Evolutionary conservation across 2,888 invertebrate species (phyloP), one percentile per base, ranked within the genome.

Genomic region (Pterostichus niger): DNA sequence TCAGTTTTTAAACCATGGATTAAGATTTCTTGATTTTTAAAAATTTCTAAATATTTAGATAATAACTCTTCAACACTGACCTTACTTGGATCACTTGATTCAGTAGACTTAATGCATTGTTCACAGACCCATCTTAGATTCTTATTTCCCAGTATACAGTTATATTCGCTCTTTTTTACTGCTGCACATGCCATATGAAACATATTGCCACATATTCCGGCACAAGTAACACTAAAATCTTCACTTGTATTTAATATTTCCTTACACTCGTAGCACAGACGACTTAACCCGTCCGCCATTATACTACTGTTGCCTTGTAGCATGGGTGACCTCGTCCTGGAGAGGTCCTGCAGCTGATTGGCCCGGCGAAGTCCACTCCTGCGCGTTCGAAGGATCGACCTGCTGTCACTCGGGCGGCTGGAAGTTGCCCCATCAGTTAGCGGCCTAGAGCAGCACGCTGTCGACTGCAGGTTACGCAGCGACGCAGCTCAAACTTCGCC

Each of bases 361-460:
- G 86, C 5, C 86, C 85, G 0, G 86, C 86, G 52, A 85, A 86
- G 31, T 87, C 86, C 0, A 86, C 76, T 2, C 87, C 86, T n/a
- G 77, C 56, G 17, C 84, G 76, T 2, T 54, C 15, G 75, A 85
- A 85, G 40, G 86, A 71, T 0, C 77, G 61, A 15, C 73, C 24
- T 15, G 84, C 84, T 5, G 71, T n/a, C n/a, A n/a, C n/a, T n/a
- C n/a, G n/a, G n/a, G n/a, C n/a, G n/a, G n/a, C n/a, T n/a, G n/a
- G n/a, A 84, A 1, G 79, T 17, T 86, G 49, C n/a, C 85, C 85
- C 86, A 86, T 87, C 3, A 85, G 9, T 79, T n/a, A n/a, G n/a
- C n/a, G n/a, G n/a, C n/a, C n/a, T n/a, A n/a, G n/a, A n/a, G 52
- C 10, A 4, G 83, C 82, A 13, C 15, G 15, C 4, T 31, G 78